Evolutionary conservation across 2,888 invertebrate genomes (phyloP).

Genomic region (Ophraella communa): DNA sequence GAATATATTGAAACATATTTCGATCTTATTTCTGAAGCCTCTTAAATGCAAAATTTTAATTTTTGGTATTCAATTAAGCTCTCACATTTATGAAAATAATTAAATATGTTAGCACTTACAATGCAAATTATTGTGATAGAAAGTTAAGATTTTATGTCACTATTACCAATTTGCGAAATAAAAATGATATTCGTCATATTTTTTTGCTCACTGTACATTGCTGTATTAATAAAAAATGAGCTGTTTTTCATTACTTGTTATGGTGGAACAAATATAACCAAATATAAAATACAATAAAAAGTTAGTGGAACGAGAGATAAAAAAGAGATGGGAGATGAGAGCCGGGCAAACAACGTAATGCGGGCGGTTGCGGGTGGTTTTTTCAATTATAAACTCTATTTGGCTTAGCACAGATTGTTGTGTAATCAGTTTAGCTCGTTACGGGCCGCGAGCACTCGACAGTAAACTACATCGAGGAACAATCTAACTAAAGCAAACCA

Average conservation of each 20-base stretch:
- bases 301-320: conserved; percentile 36
- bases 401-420: conserved; percentile 63
- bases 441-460: conserved; percentile 60
- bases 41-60: too few relatives aligned
- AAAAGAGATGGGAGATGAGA: conserved; percentile 36
- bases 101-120: too few relatives aligned
- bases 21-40: too few relatives aligned
- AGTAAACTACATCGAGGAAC: conserved; percentile 60
- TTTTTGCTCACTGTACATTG: not conserved
- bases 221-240: not conserved
- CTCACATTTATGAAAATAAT: too few relatives aligned
- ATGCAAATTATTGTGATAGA: too few relatives aligned
- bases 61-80: too few relatives aligned
- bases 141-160: too few relatives aligned
- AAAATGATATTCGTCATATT: too few relatives aligned
- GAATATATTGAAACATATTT: too few relatives aligned
- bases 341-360: conserved; percentile 32
- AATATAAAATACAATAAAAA: conserved; percentile 35
- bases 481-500: conserved; percentile 62
- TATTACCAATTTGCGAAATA: too few relatives aligned
- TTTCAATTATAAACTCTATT: conserved; percentile 64
- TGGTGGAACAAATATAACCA: conserved; percentile 8
- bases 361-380: conserved; percentile 54
- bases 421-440: conserved; percentile 62
- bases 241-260: not conserved